Evolutionary conservation across 2,888 invertebrate species (phyloP).

Genomic region (Caenorhabditis macrosperma): DNA sequence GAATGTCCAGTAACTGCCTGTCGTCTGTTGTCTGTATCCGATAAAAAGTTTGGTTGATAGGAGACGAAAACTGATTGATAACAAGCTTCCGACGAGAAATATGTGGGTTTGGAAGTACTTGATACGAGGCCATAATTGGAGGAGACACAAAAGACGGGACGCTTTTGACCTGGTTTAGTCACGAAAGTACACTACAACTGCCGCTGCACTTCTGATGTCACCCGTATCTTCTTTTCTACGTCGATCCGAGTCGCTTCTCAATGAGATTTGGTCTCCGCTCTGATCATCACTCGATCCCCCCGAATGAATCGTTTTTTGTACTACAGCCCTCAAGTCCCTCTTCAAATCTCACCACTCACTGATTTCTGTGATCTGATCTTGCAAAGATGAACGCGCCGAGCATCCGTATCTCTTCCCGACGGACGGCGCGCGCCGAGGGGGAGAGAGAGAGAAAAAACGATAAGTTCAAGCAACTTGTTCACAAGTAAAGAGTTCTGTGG

Average conservation of each 20-base stretch:
- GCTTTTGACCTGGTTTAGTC: not conserved
- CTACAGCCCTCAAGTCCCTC: slow-evolving; percentile 50
- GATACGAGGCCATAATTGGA: not conserved
- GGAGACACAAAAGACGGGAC: not conserved
- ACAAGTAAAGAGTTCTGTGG: slow-evolving; percentile 46
- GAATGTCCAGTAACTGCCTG: not conserved
- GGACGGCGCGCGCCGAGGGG: slow-evolving; percentile 4
- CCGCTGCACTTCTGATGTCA: not conserved
- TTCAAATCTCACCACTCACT: slow-evolving; percentile 54
- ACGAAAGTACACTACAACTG: not conserved
- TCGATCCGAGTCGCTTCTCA: not conserved
- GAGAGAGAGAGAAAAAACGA: slow-evolving; percentile 22
- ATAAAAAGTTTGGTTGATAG: not conserved
- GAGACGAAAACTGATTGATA: not conserved
- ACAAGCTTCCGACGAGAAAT: too few relatives aligned
- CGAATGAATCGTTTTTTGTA: slow-evolving; percentile 51
- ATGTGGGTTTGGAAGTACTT: not conserved
- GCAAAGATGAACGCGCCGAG: slow-evolving; percentile 54
- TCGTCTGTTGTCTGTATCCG: not conserved
- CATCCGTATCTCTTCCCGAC: slow-evolving; percentile 31
- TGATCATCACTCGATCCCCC: not conserved
- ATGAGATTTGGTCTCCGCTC: slow-evolving; percentile 22
- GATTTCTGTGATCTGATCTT: slow-evolving; percentile 54
- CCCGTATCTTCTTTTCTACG: not conserved
- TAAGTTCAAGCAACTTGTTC: slow-evolving; percentile 56